Conservation (phyloP, 2,888 invertebrate genomes). For the Eupithecia subumbrata region DNA sequence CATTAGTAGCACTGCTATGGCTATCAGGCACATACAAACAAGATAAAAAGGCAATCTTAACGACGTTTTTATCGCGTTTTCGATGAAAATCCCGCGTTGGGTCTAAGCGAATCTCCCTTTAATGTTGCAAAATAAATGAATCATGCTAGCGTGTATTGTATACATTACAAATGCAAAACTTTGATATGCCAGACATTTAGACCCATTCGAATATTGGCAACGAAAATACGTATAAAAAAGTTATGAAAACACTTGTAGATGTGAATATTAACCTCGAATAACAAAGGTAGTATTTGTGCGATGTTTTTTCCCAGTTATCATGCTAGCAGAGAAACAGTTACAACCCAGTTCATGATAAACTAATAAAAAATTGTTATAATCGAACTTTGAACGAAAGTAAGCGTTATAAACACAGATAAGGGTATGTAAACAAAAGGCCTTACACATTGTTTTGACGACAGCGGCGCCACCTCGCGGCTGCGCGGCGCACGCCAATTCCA, state of each 20-base stretch:
- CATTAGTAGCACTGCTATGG: constrained; percentile 63
- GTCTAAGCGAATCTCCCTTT: constrained; percentile 37
- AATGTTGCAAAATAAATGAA: constrained; percentile 37
- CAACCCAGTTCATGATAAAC: not conserved
- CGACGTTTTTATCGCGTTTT: constrained; percentile 72
- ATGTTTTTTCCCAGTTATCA: not conserved
- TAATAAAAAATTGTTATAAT: constrained; percentile 10
- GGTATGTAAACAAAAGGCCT: constrained; percentile 57
- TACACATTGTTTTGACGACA: constrained; percentile 79
- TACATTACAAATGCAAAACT: not conserved
- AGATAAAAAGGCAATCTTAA: constrained; percentile 78
- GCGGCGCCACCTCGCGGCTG: constrained; percentile 74
- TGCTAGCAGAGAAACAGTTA: not conserved
- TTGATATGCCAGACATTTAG: not conserved
- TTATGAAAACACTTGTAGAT: not conserved
- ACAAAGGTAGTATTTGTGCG: not conserved
- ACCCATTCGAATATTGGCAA: not conserved
- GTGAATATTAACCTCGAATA: not conserved
- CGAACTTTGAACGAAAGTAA: constrained; percentile 34
- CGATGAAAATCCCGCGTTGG: constrained; percentile 55
- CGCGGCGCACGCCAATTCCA: constrained; percentile 74
- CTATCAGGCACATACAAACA: constrained; percentile 66
- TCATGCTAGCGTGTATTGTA: not conserved
- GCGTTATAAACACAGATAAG: constrained; percentile 45
- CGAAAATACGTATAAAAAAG: no score